These are phyloP conservation scores for Synergus umbraculus DNA, from an alignment of 2,888 invertebrate genomes.

Conservation along the genomic window DNA sequence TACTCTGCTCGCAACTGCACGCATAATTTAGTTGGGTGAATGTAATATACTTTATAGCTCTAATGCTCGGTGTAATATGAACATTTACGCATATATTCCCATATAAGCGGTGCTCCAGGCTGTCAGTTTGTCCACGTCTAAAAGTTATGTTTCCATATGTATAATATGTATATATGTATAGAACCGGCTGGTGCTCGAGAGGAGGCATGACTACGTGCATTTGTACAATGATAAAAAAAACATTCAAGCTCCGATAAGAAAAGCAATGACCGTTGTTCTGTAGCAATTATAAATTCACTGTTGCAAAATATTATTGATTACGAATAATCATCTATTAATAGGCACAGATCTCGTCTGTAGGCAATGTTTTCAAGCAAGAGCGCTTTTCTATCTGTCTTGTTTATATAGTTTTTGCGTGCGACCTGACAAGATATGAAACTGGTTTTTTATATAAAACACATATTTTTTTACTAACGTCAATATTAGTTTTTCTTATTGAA, in stretches of 20 bases:
- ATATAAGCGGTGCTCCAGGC: conserved; percentile 11
- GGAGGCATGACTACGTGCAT: neutral
- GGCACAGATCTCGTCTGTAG: conserved; percentile 1
- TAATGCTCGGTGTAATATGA: neutral
- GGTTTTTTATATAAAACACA: neutral
- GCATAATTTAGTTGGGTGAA: conserved; percentile 6
- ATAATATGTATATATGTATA: neutral
- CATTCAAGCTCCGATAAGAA: conserved; percentile 17
- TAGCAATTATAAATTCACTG: conserved; percentile 22
- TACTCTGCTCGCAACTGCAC: neutral
- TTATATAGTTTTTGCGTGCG: neutral
- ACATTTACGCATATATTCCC: neutral
- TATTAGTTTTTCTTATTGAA: neutral
- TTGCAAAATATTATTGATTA: conserved; percentile 34
- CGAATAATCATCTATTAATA: conserved; percentile 27
- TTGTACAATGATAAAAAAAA: conserved; percentile 14
- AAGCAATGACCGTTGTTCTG: conserved; percentile 28
- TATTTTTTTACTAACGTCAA: neutral
- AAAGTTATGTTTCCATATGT: conserved; percentile 5
- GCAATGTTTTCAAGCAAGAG: conserved; percentile 6
- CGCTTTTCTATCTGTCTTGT: conserved; percentile 1
- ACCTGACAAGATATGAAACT: neutral
- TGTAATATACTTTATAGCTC: conserved; percentile 4
- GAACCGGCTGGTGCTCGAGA: neutral
- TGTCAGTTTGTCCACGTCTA: neutral